These are phyloP conservation scores for Polydrusus cervinus DNA, from an alignment of 2,888 invertebrate genomes.

Conservation along the genomic window DNA sequence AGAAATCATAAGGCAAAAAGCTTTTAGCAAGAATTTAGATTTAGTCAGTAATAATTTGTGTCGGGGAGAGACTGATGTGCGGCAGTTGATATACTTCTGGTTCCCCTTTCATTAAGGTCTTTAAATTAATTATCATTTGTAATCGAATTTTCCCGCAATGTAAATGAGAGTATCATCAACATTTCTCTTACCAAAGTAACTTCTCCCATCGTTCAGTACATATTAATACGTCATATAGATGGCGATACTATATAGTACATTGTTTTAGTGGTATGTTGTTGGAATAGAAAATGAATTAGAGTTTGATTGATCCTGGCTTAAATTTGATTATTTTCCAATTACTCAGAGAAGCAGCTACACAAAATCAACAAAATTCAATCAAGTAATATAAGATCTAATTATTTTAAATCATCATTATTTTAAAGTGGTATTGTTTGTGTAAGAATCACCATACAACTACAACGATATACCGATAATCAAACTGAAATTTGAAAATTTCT, in stretches of 20 bases:
- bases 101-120: conserved; percentile 40
- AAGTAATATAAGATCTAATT: too few species aligned
- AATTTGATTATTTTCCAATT: conserved; percentile 8
- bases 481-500: too few species aligned
- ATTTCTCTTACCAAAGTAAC: conserved; percentile 31
- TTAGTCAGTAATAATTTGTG: conserved; percentile 27
- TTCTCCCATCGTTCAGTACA: conserved; percentile 24
- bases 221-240: conserved; percentile 11
- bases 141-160: conserved; percentile 40
- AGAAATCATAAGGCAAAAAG: conserved; percentile 15
- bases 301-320: conserved; percentile 1
- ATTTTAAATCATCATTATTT: too few species aligned
- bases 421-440: too few species aligned
- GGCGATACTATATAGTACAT: not conserved
- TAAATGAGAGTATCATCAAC: conserved; percentile 33
- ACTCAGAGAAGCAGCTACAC: not conserved
- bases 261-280: conserved; percentile 12
- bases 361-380: not conserved
- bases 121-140: conserved; percentile 44
- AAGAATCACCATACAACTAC: too few species aligned
- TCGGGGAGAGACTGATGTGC: conserved; percentile 24
- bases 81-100: conserved; percentile 35
- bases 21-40: conserved; percentile 18
- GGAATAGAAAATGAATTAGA: conserved; percentile 4
- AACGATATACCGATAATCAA: too few species aligned